These are phyloP conservation scores for Euleptes europaea DNA, from an alignment of 2,113 vertebrate species.

Conservation along the genomic window DNA sequence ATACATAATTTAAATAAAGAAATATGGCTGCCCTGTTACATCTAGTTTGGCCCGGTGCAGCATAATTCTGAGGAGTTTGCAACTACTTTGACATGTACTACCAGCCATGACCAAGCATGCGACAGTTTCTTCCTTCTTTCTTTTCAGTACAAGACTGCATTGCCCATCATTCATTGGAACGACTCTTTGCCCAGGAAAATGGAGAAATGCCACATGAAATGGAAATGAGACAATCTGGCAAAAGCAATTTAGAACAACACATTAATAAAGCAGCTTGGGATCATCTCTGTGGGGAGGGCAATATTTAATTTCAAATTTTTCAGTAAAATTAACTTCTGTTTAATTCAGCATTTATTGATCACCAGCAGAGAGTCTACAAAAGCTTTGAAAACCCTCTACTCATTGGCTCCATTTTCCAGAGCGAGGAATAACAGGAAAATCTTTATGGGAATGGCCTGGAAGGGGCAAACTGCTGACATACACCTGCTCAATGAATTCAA, in stretches of 20 bases:
- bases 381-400: not conserved
- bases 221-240: not conserved
- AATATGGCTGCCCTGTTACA: not conserved
- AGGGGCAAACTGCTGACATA: slow-evolving; percentile 14
- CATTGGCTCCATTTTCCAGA: not conserved
- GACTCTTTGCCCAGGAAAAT: not conserved
- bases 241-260: not conserved
- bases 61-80: not conserved
- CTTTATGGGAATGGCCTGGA: slow-evolving; percentile 32
- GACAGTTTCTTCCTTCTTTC: not conserved
- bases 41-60: not conserved
- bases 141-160: not conserved
- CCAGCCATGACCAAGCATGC: not conserved
- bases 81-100: not conserved
- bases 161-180: not conserved
- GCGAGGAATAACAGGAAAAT: not conserved
- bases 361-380: not conserved
- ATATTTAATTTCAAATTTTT: not conserved
- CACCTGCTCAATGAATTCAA: slow-evolving; percentile 15
- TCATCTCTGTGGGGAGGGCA: not conserved
- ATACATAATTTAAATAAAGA: not conserved
- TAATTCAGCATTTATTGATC: not conserved
- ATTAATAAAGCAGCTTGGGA: not conserved
- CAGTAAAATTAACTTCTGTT: not conserved
- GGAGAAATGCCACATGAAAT: not conserved